Evolutionary conservation across 2,797 vertebrate species (phyloP).

Genomic region (Oceanodroma leucorhoa): DNA sequence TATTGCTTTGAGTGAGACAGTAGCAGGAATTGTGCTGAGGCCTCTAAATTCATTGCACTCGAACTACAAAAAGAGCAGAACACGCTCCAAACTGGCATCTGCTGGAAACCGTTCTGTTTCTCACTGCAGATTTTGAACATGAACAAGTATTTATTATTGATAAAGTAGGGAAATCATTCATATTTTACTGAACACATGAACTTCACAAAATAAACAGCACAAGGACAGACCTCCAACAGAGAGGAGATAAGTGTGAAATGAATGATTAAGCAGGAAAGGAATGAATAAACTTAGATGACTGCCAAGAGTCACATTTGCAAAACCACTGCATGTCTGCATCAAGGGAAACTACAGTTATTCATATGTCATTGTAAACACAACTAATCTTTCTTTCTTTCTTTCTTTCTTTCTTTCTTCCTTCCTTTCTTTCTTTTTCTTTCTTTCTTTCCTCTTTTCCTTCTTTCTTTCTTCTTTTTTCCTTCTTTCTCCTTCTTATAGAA

Average conservation of each 20-base stretch:
- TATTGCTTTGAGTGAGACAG: not conserved
- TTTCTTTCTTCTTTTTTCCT: too few relatives aligned
- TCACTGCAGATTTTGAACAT: not conserved
- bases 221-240: not conserved
- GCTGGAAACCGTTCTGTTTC: not conserved
- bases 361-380: not conserved
- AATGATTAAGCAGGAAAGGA: slow-evolving; percentile 11
- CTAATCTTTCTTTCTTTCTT: not conserved
- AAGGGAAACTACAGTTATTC: not conserved
- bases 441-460: not conserved
- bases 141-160: not conserved
- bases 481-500: too few relatives aligned
- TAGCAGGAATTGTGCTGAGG: not conserved
- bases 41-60: not conserved
- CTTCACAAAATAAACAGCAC: not conserved
- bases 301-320: not conserved
- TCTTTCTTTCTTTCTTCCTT: not conserved
- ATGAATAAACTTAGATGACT: not conserved
- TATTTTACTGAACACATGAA: not conserved
- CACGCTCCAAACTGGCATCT: not conserved
- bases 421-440: too few relatives aligned
- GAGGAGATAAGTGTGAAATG: not conserved
- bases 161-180: not conserved
- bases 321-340: not conserved
- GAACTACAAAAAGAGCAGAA: not conserved